phyloP scores from a whole-genome alignment of 1,140 invertebrate genomes.

The Dinothrombium tinctorium region DNA sequence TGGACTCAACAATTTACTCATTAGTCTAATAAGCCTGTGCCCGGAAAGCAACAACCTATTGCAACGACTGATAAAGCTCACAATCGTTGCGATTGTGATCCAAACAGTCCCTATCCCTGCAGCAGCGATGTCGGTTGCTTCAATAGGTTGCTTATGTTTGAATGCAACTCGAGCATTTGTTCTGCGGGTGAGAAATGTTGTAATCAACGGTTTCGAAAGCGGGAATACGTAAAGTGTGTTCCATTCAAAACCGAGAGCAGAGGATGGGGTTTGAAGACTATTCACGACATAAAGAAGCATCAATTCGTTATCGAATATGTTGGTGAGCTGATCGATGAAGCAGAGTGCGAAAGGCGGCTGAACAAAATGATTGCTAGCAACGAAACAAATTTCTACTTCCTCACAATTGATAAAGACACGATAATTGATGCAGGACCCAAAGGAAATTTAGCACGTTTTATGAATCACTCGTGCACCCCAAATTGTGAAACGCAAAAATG shows the following conservation, averaged over 20 bases:
- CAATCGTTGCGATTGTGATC: conserved; percentile 55
- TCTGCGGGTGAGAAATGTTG: conserved; percentile 50
- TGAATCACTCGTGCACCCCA: conserved; percentile 79
- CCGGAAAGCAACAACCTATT: conserved; percentile 27
- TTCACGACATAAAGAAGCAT: conserved; percentile 47
- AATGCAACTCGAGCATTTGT: conserved; percentile 60
- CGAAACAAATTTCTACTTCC: conserved; percentile 81
- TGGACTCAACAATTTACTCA: background rate
- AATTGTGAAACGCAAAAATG: conserved; percentile 88
- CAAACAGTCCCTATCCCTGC: conserved; percentile 43
- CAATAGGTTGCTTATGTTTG: conserved; percentile 58
- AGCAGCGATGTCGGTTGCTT: conserved; percentile 57
- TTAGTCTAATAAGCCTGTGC: conserved; percentile 41
- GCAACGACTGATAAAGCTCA: conserved; percentile 30
- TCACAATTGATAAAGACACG: conserved; percentile 63
- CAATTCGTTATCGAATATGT: conserved; percentile 88
- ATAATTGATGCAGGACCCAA: conserved; percentile 89
- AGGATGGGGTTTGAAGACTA: conserved; percentile 63
- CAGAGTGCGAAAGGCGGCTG: conserved; percentile 58
- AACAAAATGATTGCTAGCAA: conserved; percentile 49
- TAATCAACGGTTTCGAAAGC: conserved; percentile 64
- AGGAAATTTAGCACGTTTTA: conserved; percentile 50
- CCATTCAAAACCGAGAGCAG: conserved; percentile 42
- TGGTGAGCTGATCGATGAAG: conserved; percentile 76
- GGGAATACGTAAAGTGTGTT: conserved; percentile 47